Conservation (phyloP, 2,888 invertebrate genomes). For the Hirtodrosophila alboralis region DNA sequence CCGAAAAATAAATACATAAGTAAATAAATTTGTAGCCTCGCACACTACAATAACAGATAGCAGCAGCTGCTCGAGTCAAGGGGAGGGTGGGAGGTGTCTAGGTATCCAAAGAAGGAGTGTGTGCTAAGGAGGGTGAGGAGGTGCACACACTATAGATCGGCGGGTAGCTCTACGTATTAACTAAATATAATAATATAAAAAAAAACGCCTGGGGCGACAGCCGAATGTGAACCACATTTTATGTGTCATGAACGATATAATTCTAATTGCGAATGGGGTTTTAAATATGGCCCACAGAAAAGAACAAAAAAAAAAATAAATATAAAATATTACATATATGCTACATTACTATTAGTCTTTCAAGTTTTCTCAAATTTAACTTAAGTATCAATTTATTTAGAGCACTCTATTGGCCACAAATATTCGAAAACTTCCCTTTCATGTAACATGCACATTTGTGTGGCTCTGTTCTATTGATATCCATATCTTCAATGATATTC, state of each 20-base stretch:
- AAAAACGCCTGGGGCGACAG: conserved; percentile 11
- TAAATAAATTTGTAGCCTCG: conserved; percentile 55
- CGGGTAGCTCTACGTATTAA: conserved; percentile 30
- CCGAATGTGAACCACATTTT: conserved; percentile 38
- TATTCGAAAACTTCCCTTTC: conserved; percentile 3
- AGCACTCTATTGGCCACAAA: conserved; percentile 1
- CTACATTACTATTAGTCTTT: not conserved
- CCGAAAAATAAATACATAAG: conserved; percentile 64
- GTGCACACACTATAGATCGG: conserved; percentile 9
- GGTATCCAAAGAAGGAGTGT: conserved; percentile 3
- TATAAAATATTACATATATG: conserved; percentile 14
- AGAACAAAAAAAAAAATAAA: conserved; percentile 3
- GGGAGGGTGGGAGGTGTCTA: no score
- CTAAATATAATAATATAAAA: no score
- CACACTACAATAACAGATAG: conserved; percentile 43
- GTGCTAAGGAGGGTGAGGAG: not conserved
- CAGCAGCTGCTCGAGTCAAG: conserved; percentile 42
- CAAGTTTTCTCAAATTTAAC: not conserved
- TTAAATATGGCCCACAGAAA: conserved; percentile 17
- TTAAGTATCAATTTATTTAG: conserved; percentile 29
- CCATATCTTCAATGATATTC: conserved; percentile 20
- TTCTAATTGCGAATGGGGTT: conserved; percentile 46
- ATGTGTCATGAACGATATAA: conserved; percentile 57
- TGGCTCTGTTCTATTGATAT: conserved; percentile 38
- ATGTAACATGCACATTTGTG: conserved; percentile 20